phyloP scores from a whole-genome alignment of 2,888 invertebrate species.

The Buathra laborator region DNA sequence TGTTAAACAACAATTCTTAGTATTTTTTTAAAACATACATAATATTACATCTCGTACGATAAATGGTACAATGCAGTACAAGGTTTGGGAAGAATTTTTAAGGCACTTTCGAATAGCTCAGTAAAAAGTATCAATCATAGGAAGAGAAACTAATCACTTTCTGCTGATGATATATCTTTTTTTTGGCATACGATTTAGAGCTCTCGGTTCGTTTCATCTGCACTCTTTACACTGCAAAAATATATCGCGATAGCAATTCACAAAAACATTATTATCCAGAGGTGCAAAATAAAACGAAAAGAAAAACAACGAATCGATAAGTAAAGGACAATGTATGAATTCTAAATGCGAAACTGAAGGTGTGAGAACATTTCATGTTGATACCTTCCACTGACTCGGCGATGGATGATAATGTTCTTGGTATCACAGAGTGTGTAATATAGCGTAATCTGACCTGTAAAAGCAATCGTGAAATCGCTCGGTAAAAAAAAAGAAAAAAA shows the following conservation, averaged over 20 bases:
- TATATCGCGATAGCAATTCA: neutral
- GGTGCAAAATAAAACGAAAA: neutral
- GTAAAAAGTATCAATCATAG: slow-evolving; percentile 72
- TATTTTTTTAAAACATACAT: slow-evolving; percentile 60
- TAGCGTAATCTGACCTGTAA: slow-evolving; percentile 64
- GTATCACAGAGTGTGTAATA: slow-evolving; percentile 79
- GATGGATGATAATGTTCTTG: slow-evolving; percentile 63
- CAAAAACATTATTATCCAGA: neutral
- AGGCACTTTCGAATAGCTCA: slow-evolving; percentile 76
- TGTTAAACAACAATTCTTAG: slow-evolving; percentile 64
- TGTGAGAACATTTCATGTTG: slow-evolving; percentile 41
- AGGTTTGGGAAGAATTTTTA: slow-evolving; percentile 72
- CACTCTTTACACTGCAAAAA: neutral
- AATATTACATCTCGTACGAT: slow-evolving; percentile 57
- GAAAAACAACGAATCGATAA: slow-evolving; percentile 27
- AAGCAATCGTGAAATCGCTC: slow-evolving; percentile 38
- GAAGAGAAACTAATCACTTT: slow-evolving; percentile 25
- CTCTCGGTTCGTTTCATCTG: neutral
- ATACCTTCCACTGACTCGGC: slow-evolving; percentile 45
- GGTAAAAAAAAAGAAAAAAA: slow-evolving; percentile 62
- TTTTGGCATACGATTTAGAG: slow-evolving; percentile 23
- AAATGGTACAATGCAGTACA: slow-evolving; percentile 45
- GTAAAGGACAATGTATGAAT: slow-evolving; percentile 9
- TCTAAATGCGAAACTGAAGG: slow-evolving; percentile 57
- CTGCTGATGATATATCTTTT: slow-evolving; percentile 10